Conservation (phyloP, 2,113 vertebrate genomes). For the Furnarius figulus region DNA sequence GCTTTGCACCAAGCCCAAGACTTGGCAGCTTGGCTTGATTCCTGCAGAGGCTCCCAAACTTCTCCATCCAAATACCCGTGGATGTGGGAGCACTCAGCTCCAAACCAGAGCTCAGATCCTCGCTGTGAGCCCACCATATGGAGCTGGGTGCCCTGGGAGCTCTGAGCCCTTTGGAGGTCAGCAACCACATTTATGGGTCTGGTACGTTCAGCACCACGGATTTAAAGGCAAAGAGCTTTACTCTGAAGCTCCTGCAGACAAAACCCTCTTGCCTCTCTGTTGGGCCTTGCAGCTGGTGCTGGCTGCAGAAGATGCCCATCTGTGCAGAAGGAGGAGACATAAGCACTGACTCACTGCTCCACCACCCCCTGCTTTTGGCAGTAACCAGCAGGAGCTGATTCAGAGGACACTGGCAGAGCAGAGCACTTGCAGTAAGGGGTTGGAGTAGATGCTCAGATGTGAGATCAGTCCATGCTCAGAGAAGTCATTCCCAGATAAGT, state of each 20-base stretch:
- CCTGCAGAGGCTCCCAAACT: neutral
- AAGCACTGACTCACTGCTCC: slow-evolving; percentile 3
- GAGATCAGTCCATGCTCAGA: neutral
- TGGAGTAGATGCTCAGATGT: neutral
- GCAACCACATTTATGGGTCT: neutral
- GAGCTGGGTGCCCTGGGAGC: neutral
- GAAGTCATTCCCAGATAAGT: neutral
- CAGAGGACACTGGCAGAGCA: neutral
- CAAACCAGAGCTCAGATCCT: neutral
- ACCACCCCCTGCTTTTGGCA: slow-evolving; percentile 20
- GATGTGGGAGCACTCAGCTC: neutral
- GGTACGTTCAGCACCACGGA: neutral
- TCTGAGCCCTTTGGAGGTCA: neutral
- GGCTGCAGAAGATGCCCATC: slow-evolving; percentile 29
- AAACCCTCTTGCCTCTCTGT: neutral
- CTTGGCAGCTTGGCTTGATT: neutral
- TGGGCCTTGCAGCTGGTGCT: slow-evolving; percentile 35
- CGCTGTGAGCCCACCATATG: neutral
- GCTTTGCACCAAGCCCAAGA: neutral
- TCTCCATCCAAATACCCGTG: neutral
- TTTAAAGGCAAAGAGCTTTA: slow-evolving; percentile 39
- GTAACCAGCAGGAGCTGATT: neutral
- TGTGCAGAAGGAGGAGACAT: slow-evolving; percentile 2
- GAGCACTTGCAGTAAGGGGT: neutral
- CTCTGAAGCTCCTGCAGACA: neutral